phyloP scores from a whole-genome alignment of 2,888 invertebrate genomes.

The Lymantria dispar region DNA sequence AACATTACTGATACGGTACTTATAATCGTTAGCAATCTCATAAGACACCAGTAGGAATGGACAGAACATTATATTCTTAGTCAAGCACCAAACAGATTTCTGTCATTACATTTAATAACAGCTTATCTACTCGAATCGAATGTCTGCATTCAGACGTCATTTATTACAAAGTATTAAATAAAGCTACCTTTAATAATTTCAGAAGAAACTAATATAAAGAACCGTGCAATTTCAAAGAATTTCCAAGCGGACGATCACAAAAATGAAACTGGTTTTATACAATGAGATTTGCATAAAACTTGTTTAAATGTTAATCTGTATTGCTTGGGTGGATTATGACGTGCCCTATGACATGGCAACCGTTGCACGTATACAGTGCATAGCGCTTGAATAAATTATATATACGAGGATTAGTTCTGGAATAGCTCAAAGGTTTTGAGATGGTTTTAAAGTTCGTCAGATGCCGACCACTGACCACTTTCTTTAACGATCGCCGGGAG shows the following conservation, averaged over 20 bases:
- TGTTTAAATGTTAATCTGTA: slow-evolving; percentile 79
- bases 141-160: background rate
- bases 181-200: slow-evolving; percentile 18
- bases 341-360: slow-evolving; percentile 54
- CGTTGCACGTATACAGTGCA: background rate
- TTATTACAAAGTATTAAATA: slow-evolving; percentile 7
- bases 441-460: slow-evolving; percentile 16
- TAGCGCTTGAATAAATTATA: slow-evolving; percentile 33
- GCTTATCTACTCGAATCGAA: no score
- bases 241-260: slow-evolving; percentile 52
- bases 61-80: no score
- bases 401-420: slow-evolving; percentile 23
- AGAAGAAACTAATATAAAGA: slow-evolving; percentile 33
- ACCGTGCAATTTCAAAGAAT: slow-evolving; percentile 45
- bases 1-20: no score
- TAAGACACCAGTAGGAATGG: no score
- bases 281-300: slow-evolving; percentile 76
- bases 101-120: no score
- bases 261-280: slow-evolving; percentile 58
- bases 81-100: no score
- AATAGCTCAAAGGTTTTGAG: slow-evolving; percentile 17
- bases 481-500: slow-evolving; percentile 14
- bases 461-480: slow-evolving; percentile 5
- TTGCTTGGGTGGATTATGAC: slow-evolving; percentile 65
- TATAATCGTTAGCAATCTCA: no score